Percentiles rank a stretch among this genome's conserved stretches.
Evolutionary conservation across 2,113 vertebrate genomes (phyloP).

Genomic region (Oreochromis tanganicae): DNA sequence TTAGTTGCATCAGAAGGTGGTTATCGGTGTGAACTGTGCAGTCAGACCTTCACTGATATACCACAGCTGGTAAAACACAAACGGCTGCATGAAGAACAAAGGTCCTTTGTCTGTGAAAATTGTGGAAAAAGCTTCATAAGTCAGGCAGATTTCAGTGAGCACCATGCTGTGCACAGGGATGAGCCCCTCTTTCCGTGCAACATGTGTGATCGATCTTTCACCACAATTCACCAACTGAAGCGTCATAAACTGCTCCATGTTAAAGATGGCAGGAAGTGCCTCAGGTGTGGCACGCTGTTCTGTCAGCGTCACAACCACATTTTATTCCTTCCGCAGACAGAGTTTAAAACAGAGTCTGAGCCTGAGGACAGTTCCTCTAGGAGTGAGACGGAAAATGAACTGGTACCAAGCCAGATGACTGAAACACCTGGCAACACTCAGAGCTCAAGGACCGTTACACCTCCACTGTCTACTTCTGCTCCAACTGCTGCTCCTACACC

Average conservation of each 20-base stretch:
- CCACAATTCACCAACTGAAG: slow-evolving; percentile 59
- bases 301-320: slow-evolving; percentile 53
- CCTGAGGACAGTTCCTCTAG: neutral
- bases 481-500: neutral
- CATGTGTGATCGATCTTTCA: slow-evolving; percentile 65
- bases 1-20: neutral
- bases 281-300: slow-evolving; percentile 54
- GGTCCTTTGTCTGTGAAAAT: neutral
- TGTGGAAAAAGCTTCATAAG: slow-evolving; percentile 27
- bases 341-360: neutral
- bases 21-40: slow-evolving; percentile 36
- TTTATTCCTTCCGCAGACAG: neutral
- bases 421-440: neutral
- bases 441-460: neutral
- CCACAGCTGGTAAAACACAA: slow-evolving; percentile 36
- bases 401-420: neutral
- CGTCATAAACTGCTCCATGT: slow-evolving; percentile 68
- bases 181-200: slow-evolving; percentile 60
- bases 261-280: slow-evolving; percentile 60
- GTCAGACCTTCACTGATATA: neutral
- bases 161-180: slow-evolving; percentile 3
- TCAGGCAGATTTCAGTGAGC: slow-evolving; percentile 20
- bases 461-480: neutral
- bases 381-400: neutral
- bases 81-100: slow-evolving; percentile 38